A percentile compares a stretch with the other conserved stretches of the same genome.
phyloP scores from a whole-genome alignment of 2,113 vertebrate species.

The Apteryx mantelli region DNA sequence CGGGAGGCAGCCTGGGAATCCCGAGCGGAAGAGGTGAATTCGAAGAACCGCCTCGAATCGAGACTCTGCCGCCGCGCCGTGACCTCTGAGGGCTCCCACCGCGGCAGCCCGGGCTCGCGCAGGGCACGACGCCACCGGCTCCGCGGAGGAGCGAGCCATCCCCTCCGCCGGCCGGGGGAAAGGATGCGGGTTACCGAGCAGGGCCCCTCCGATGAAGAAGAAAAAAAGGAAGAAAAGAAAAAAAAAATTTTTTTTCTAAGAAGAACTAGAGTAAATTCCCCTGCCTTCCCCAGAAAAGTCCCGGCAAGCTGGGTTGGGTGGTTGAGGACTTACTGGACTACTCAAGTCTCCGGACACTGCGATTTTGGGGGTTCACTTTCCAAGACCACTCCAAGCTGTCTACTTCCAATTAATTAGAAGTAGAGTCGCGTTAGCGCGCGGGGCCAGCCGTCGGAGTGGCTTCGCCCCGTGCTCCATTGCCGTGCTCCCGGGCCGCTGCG shows the following conservation, averaged over 20 bases:
- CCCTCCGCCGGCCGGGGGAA: too few relatives aligned
- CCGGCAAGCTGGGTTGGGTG: fast-evolving
- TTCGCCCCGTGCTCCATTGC: too few relatives aligned
- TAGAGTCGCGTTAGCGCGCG: too few relatives aligned
- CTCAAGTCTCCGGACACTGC: neutral
- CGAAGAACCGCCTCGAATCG: neutral
- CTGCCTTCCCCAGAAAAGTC: neutral
- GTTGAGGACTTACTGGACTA: fast-evolving
- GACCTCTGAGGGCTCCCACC: neutral
- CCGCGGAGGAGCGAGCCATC: too few relatives aligned
- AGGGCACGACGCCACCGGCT: neutral
- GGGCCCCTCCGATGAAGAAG: too few relatives aligned
- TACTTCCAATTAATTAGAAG: too few relatives aligned
- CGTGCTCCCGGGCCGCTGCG: too few relatives aligned
- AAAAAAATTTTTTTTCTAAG: fast-evolving
- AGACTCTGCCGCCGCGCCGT: fast-evolving
- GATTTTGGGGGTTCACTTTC: fast-evolving
- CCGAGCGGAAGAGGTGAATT: neutral
- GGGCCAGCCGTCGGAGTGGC: too few relatives aligned
- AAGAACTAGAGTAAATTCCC: neutral
- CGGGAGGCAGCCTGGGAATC: neutral
- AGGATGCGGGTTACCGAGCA: neutral
- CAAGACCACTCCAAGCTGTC: neutral
- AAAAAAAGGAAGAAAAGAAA: too few relatives aligned
- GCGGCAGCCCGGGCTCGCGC: neutral